A percentile compares a stretch with the other conserved stretches of the same genome.
phyloP scores from a whole-genome alignment of 1,140 invertebrate species.

The Zaprionus davidi region DNA sequence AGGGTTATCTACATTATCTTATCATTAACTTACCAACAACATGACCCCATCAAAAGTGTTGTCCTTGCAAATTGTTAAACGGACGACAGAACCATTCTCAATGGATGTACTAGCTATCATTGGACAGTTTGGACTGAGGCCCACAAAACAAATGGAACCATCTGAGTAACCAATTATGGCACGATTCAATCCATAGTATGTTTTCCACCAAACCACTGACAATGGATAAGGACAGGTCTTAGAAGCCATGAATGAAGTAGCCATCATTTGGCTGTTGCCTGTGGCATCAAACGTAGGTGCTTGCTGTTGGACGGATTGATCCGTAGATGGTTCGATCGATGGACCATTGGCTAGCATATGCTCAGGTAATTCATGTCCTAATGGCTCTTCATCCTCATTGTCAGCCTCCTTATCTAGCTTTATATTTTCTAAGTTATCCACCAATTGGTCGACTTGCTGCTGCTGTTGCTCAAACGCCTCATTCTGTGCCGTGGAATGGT shows the following conservation, averaged over 20 bases:
- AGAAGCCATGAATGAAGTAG: constrained; percentile 85
- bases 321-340: constrained; percentile 16
- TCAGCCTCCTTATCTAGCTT: constrained; percentile 33
- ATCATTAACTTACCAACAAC: constrained; percentile 86
- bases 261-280: constrained; percentile 84
- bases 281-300: constrained; percentile 86
- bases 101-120: constrained; percentile 88
- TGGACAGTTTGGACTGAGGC: constrained; percentile 87
- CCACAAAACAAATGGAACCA: constrained; percentile 89
- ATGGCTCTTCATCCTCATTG: constrained; percentile 46
- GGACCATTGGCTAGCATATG: constrained; percentile 60
- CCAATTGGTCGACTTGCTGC: constrained; percentile 39
- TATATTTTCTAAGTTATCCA: constrained; percentile 44
- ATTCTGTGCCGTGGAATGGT: constrained; percentile 49
- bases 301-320: constrained; percentile 62
- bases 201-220: constrained; percentile 90
- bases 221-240: constrained; percentile 85
- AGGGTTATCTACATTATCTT: not conserved
- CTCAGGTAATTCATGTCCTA: constrained; percentile 69
- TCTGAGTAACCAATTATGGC: constrained; percentile 90
- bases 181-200: constrained; percentile 85
- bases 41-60: constrained; percentile 88
- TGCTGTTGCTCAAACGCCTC: constrained; percentile 24
- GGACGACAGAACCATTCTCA: constrained; percentile 86
- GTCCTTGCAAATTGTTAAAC: constrained; percentile 88